phyloP scores from a whole-genome alignment of 2,888 invertebrate species.

The Pachydiplax longipennis region DNA sequence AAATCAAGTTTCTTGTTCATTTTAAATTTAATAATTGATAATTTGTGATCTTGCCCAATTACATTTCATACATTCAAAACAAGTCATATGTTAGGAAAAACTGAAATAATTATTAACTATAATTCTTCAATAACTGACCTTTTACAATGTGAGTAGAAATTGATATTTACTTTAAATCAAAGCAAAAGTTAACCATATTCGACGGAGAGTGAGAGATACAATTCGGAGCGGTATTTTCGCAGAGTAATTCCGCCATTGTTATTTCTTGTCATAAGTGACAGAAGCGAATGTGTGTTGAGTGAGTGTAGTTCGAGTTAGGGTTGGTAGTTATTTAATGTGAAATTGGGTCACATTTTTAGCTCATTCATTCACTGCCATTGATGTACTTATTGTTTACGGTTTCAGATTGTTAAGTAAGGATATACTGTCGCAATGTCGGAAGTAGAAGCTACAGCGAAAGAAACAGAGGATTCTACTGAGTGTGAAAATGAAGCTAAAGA shows the following conservation, averaged over 20 bases:
- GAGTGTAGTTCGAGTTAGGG: neutral
- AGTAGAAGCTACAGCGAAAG: constrained; percentile 14
- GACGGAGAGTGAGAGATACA: neutral
- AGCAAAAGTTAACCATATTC: too few species aligned
- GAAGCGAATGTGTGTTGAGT: neutral
- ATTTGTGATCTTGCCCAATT: neutral
- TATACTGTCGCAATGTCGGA: neutral
- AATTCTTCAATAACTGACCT: neutral
- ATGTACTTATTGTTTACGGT: neutral
- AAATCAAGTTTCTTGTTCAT: too few species aligned
- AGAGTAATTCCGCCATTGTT: neutral
- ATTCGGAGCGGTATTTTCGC: neutral
- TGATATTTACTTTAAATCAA: too few species aligned
- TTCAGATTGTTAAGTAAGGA: neutral
- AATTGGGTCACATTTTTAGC: neutral
- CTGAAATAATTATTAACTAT: neutral
- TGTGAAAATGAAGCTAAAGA: constrained; percentile 31
- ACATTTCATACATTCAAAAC: neutral
- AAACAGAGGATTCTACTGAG: constrained; percentile 17
- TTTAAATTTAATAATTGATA: neutral
- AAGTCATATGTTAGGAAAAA: neutral
- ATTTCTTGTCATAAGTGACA: constrained; percentile 30
- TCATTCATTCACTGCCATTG: neutral
- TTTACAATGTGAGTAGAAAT: neutral
- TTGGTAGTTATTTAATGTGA: neutral